Base-by-base conservation (phyloP, 2,797 vertebrate species). In the Micrastur ruficollis region DNA sequence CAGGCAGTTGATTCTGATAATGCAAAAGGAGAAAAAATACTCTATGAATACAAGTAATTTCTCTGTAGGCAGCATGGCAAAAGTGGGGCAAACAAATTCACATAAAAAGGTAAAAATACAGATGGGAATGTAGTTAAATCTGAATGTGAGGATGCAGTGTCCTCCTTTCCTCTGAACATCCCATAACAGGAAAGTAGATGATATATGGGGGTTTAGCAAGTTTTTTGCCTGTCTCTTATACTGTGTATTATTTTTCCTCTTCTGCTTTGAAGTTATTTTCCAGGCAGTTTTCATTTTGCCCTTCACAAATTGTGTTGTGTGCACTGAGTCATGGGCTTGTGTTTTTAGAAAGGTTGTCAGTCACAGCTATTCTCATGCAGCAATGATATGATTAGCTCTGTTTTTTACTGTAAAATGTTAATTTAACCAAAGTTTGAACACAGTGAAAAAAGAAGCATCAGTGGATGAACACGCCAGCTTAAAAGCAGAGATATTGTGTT, bases 341-440 rank as follows among this genome's bases (percentile, higher is more conserved):
- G 89, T 85, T 97, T 95, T 89, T 26, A 86, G 86, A 90, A 85
- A 46, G 59, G 67, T 53, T 96, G 86, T 96, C 89, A 92, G 65
- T 96, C 92, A 96, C 62, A 86, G 84, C 86, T 91, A 90, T 92
- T 82, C 84, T 94, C 26, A 11, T 42, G 72, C 72, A 94, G 72
- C 63, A 61, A 19, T 32, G 42, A 63, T 68, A 72, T 62, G 81
- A 95, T 96, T 91, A 94, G 56, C 72, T 92, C 36, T 62, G 38
- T 4, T 81, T 89, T 96, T 86, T 89, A 81, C 83, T 80, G 46
- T 75, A 70, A 89, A 92, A 36, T 82, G 92, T 91, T 90, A 87
- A 85, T 96, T 91, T 96, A 85, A 92, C 81, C 6, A 5, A 89
- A 81, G 79, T 95, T 92, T 95, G 90, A 90, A 86, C 78, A 86